A percentile compares a stretch with the other conserved stretches of the same genome.
Conservation (phyloP, 2,888 invertebrate genomes). For the Drosophila siamana region DNA sequence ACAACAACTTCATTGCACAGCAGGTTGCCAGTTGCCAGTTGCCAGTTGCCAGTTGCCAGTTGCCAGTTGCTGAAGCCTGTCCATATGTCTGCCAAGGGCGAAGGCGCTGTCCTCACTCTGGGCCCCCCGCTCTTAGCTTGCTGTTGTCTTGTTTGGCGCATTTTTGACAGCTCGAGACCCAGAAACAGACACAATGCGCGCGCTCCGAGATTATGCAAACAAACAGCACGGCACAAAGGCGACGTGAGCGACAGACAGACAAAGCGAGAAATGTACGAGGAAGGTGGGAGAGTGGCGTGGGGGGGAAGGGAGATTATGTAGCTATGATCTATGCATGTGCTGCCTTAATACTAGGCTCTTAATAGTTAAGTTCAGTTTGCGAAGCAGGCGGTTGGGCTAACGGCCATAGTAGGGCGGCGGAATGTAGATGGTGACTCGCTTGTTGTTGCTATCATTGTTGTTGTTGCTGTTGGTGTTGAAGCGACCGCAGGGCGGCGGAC, state of each 20-base stretch:
- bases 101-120: not conserved
- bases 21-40: conserved; percentile 9
- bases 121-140: conserved; percentile 2
- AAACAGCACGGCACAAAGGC: not conserved
- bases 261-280: not conserved
- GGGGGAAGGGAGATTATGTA: not conserved
- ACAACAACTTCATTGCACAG: conserved; percentile 26
- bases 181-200: conserved; percentile 44
- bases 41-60: conserved; percentile 1
- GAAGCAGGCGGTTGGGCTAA: not conserved
- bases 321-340: conserved; percentile 14
- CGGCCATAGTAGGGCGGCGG: conserved; percentile 70
- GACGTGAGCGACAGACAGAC: not conserved
- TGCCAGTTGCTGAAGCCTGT: conserved; percentile 2
- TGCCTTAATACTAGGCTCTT: conserved; percentile 23
- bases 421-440: conserved; percentile 63
- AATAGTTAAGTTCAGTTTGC: conserved; percentile 2
- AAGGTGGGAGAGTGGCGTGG: not conserved
- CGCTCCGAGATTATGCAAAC: conserved; percentile 33
- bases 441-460: conserved; percentile 19
- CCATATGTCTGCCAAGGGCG: conserved; percentile 25
- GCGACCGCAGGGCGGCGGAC: conserved; percentile 78
- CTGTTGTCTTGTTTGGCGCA: conserved; percentile 61
- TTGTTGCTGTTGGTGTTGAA: conserved; percentile 31
- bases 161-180: conserved; percentile 58